Evolutionary conservation across 2,888 invertebrate genomes (phyloP).

Genomic region (Galeruca laticollis): DNA sequence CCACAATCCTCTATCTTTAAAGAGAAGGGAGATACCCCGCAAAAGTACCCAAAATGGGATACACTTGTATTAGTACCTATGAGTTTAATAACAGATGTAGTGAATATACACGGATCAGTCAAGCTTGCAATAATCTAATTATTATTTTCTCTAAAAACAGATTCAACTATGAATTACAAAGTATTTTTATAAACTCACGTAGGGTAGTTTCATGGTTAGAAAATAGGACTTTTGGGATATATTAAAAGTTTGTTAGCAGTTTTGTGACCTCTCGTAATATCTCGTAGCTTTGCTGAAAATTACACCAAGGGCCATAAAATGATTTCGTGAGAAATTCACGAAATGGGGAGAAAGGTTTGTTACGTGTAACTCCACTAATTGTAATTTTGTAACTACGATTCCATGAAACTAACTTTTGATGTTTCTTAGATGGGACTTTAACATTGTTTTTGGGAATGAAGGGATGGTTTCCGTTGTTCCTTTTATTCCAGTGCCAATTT

Average conservation of each 20-base stretch:
- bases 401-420: conserved; percentile 33
- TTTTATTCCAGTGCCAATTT: conserved; percentile 2
- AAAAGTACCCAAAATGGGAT: too few species aligned
- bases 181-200: conserved; percentile 53
- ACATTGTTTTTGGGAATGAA: conserved; percentile 26
- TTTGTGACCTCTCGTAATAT: conserved; percentile 41
- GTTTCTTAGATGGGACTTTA: conserved; percentile 33
- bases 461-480: conserved; percentile 10
- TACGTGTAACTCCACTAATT: conserved; percentile 37
- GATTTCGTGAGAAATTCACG: conserved; percentile 36
- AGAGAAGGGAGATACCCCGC: too few species aligned
- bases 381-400: conserved; percentile 30
- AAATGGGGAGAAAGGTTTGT: conserved; percentile 29
- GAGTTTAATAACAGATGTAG: background rate
- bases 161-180: background rate
- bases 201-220: conserved; percentile 46
- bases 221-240: conserved; percentile 61
- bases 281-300: conserved; percentile 27
- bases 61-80: too few species aligned
- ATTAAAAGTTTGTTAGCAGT: conserved; percentile 63
- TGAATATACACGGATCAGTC: background rate
- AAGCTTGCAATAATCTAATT: background rate
- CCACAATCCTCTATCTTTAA: too few species aligned
- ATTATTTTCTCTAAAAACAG: background rate
- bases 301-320: conserved; percentile 35